Evolutionary conservation across 1,140 invertebrate species (phyloP).

Genomic region (Rhynchophorus ferrugineus): DNA sequence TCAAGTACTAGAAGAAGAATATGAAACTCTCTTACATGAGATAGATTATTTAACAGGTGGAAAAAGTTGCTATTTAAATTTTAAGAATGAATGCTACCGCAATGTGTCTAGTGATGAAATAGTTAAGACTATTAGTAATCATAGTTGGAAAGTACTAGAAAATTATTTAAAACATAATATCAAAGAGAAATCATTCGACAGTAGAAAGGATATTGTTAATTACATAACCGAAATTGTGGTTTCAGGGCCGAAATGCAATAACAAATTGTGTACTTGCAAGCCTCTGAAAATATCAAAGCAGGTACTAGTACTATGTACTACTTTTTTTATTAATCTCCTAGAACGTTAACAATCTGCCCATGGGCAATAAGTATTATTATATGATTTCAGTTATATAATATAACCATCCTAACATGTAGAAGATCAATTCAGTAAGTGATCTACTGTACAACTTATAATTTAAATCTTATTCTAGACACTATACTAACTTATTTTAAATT

Average conservation of each 20-base stretch:
- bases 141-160: slow-evolving; percentile 6
- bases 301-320: neutral
- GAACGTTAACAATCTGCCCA: no score
- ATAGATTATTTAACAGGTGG: slow-evolving; percentile 13
- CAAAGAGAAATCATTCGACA: neutral
- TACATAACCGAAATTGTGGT: slow-evolving; percentile 13
- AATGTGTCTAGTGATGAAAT: slow-evolving; percentile 4
- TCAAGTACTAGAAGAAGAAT: slow-evolving; percentile 8
- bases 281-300: neutral
- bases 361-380: no score
- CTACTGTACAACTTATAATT: no score
- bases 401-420: no score
- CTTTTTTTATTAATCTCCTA: no score
- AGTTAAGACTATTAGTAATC: neutral
- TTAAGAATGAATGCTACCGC: slow-evolving; percentile 7
- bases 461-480: no score
- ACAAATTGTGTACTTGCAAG: slow-evolving; percentile 8
- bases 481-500: no score
- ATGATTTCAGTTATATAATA: no score
- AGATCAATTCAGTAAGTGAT: no score
- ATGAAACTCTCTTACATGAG: slow-evolving; percentile 9
- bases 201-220: slow-evolving; percentile 1
- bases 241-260: slow-evolving; percentile 8
- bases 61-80: slow-evolving; percentile 8
- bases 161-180: slow-evolving; percentile 4